Evolutionary conservation across 2,797 vertebrate species (phyloP).

Genomic region (Allobates femoralis): DNA sequence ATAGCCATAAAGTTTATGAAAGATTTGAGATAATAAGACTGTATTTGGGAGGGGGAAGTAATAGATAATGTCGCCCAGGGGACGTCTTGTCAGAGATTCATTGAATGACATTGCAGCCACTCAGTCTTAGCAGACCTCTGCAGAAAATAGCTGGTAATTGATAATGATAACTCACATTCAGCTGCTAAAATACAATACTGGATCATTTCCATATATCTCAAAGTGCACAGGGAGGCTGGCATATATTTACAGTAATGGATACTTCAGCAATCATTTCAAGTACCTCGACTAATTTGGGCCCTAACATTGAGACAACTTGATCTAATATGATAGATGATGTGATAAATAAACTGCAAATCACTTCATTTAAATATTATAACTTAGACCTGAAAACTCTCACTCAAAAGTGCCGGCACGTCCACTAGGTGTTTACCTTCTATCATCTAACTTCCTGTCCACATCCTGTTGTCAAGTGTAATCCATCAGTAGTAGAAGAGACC

Average conservation of each 20-base stretch:
- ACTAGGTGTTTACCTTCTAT: no score
- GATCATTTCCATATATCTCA: not conserved
- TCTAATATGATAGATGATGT: no score
- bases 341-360: no score
- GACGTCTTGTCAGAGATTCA: not conserved
- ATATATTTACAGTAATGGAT: not conserved
- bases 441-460: no score
- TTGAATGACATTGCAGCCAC: conserved; percentile 1
- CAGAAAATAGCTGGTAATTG: conserved; percentile 11
- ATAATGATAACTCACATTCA: not conserved
- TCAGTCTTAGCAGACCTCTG: not conserved
- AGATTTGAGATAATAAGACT: not conserved
- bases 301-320: no score
- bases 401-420: no score
- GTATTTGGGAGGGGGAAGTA: not conserved
- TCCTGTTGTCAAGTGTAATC: no score
- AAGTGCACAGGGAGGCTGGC: no score
- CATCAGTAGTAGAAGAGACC: no score
- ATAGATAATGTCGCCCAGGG: not conserved
- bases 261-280: not conserved
- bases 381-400: no score
- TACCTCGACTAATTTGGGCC: not conserved
- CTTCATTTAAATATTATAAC: no score
- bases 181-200: not conserved
- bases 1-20: not conserved